Percentiles rank a stretch among this genome's conserved stretches.
Evolutionary conservation across 2,113 vertebrate species (phyloP).

Genomic region (Crypturellus undulatus): DNA sequence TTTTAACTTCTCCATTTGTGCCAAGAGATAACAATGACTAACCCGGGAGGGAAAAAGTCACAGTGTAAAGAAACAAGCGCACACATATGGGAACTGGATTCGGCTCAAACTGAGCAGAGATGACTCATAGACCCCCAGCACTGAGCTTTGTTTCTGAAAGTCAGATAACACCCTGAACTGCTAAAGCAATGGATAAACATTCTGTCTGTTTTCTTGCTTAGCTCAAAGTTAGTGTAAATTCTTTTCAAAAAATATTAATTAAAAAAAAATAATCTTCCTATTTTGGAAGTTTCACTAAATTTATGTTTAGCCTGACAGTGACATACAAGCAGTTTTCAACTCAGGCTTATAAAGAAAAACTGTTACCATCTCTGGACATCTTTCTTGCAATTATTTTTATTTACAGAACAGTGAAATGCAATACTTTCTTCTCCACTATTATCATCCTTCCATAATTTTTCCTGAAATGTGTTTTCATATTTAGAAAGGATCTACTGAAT

Average conservation of each 20-base stretch:
- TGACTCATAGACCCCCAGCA: constrained; percentile 41
- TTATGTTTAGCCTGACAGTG: not conserved
- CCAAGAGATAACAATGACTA: constrained; percentile 68
- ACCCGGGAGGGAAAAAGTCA: constrained; percentile 39
- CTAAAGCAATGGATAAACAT: constrained; percentile 3
- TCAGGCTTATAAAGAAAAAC: not conserved
- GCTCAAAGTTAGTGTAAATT: not conserved
- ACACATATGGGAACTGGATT: not conserved
- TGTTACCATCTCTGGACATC: not conserved
- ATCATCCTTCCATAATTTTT: not conserved
- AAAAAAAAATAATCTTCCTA: not conserved
- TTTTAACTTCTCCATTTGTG: constrained; percentile 42
- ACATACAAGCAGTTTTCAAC: not conserved
- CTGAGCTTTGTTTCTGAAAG: constrained; percentile 46
- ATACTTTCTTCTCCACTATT: not conserved
- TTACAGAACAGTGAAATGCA: not conserved
- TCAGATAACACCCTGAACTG: constrained; percentile 34
- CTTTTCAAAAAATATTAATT: not conserved
- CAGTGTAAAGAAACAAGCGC: not conserved
- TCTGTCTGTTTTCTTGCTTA: not conserved
- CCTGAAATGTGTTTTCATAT: not conserved
- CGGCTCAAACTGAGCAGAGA: constrained; percentile 54
- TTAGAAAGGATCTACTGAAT: constrained; percentile 8
- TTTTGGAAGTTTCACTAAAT: not conserved
- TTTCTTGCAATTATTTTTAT: not conserved